phyloP scores from a whole-genome alignment of 2,113 vertebrate genomes.

The Terrapene triunguis region DNA sequence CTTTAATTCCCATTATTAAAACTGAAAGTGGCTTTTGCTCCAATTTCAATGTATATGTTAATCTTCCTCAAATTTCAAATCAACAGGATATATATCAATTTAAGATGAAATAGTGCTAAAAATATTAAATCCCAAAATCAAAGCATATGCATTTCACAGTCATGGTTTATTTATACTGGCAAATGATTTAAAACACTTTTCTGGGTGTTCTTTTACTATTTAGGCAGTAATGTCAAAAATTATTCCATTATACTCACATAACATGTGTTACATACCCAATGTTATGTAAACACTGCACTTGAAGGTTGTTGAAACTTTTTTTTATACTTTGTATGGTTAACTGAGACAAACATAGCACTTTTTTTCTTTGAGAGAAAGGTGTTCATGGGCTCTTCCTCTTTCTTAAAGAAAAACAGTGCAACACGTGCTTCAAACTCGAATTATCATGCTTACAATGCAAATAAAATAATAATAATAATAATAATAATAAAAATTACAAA shows the following conservation, averaged over 20 bases:
- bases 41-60: slow-evolving; percentile 14
- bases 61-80: not conserved
- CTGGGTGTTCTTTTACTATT: not conserved
- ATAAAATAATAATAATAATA: not conserved
- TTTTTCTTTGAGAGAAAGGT: not conserved
- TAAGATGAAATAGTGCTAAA: not conserved
- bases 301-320: not conserved
- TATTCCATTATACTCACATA: not conserved
- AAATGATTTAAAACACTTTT: not conserved
- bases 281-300: not conserved
- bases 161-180: not conserved
- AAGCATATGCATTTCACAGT: not conserved
- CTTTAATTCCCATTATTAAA: slow-evolving; percentile 2
- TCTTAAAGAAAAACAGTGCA: not conserved
- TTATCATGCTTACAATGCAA: not conserved
- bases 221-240: not conserved
- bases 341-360: not conserved
- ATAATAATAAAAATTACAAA: not conserved
- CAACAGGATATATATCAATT: not conserved
- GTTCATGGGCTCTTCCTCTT: not conserved
- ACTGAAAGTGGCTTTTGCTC: slow-evolving; percentile 9
- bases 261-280: not conserved
- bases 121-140: not conserved
- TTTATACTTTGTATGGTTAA: not conserved
- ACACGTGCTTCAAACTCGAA: not conserved